Percentiles rank a stretch among this genome's conserved stretches.
Evolutionary conservation across 2,797 vertebrate species (phyloP).

Genomic region (Odontamblyopus lacepedii): DNA sequence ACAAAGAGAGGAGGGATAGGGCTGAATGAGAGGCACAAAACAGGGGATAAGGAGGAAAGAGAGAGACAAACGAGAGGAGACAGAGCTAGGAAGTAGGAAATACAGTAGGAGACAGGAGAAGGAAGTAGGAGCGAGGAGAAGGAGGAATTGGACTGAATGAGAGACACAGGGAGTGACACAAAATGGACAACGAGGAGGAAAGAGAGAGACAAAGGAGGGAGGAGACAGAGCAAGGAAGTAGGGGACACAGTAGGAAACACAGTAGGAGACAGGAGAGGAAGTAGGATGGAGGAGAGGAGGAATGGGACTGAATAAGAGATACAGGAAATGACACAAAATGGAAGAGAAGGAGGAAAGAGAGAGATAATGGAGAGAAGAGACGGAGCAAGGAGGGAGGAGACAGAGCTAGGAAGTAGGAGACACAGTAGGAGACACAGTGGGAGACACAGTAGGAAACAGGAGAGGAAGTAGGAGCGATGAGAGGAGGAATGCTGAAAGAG

Average conservation of each 20-base stretch:
- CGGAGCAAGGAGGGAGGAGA: too few relatives aligned
- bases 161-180: neutral
- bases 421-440: neutral
- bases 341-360: too few relatives aligned
- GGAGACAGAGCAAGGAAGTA: neutral
- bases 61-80: neutral
- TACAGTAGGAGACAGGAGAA: neutral
- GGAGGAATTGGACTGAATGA: neutral
- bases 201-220: neutral
- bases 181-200: neutral
- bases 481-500: too few relatives aligned
- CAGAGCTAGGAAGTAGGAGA: too few relatives aligned
- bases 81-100: neutral
- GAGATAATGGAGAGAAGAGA: too few relatives aligned
- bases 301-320: slow-evolving; percentile 71
- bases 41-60: neutral
- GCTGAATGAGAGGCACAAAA: neutral
- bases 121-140: neutral
- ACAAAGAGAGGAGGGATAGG: neutral
- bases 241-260: neutral
- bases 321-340: slow-evolving; percentile 4
- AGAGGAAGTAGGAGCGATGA: too few relatives aligned
- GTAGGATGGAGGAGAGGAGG: neutral
- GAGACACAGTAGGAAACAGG: too few relatives aligned
- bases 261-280: neutral